Evolutionary conservation across 2,888 invertebrate species (phyloP).

Genomic region (Diploptera punctata): DNA sequence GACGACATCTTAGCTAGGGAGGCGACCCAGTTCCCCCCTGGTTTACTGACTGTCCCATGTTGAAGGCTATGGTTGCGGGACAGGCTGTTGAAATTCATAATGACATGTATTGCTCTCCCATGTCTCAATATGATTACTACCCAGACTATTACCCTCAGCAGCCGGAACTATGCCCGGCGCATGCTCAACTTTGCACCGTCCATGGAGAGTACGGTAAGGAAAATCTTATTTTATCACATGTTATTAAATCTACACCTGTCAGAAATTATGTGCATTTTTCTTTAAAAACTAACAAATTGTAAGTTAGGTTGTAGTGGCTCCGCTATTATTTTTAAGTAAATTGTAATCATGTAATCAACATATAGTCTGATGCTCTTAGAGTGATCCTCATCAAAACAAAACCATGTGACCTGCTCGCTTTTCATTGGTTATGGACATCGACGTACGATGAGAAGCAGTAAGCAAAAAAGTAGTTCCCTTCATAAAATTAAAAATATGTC

Average conservation of each 20-base stretch:
- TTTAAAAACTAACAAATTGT: too few relatives aligned
- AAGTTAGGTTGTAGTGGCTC: too few relatives aligned
- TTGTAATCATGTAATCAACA: too few relatives aligned
- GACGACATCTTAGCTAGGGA: neutral
- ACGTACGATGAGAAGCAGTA: too few relatives aligned
- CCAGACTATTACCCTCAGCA: slow-evolving; percentile 43
- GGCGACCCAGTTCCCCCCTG: neutral
- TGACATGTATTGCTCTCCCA: slow-evolving; percentile 46
- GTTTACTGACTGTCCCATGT: slow-evolving; percentile 44
- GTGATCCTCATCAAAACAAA: too few relatives aligned
- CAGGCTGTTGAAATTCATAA: slow-evolving; percentile 43
- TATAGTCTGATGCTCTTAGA: too few relatives aligned
- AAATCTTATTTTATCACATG: neutral
- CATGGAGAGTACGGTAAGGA: slow-evolving; percentile 76
- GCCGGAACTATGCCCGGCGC: slow-evolving; percentile 42
- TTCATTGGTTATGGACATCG: too few relatives aligned
- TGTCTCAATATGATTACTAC: slow-evolving; percentile 43
- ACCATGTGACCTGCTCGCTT: too few relatives aligned
- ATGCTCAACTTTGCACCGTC: slow-evolving; percentile 66
- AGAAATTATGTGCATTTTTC: too few relatives aligned
- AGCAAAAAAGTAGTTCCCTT: too few relatives aligned
- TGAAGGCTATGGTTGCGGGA: slow-evolving; percentile 46
- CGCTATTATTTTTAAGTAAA: too few relatives aligned
- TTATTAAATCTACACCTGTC: neutral
- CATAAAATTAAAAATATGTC: too few relatives aligned